A percentile compares a stretch with the other conserved stretches of the same genome.
Evolutionary conservation across 2,113 vertebrate genomes (phyloP).

Genomic region (Salvelinus fontinalis): DNA sequence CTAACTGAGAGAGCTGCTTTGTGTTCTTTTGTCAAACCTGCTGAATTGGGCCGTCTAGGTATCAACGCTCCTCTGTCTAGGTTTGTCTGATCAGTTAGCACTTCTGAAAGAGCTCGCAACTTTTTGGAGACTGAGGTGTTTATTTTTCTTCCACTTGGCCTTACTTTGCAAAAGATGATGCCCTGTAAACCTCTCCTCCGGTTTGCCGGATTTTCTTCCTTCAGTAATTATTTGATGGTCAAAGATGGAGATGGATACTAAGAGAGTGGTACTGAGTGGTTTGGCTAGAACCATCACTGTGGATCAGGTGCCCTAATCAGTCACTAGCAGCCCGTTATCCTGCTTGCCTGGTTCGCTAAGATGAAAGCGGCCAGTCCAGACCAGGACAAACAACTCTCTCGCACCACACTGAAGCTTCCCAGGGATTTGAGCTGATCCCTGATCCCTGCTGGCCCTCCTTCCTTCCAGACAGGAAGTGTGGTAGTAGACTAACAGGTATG

Average conservation of each 20-base stretch:
- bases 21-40: conserved; percentile 23
- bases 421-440: background rate
- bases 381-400: background rate
- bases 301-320: too few relatives aligned
- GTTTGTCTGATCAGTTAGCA: background rate
- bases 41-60: background rate
- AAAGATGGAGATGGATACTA: background rate
- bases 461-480: background rate
- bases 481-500: background rate
- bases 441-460: background rate
- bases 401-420: background rate
- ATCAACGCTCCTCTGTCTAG: too few relatives aligned
- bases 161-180: background rate
- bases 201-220: background rate
- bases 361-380: too few relatives aligned
- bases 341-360: too few relatives aligned
- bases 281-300: too few relatives aligned
- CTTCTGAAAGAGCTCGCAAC: background rate
- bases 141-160: background rate
- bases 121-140: background rate
- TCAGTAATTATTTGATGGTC: background rate
- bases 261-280: background rate
- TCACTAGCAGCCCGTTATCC: too few relatives aligned
- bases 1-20: conserved; percentile 13
- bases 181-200: background rate